Percentiles rank a stretch among this genome's conserved stretches.
Evolutionary conservation across 1,140 invertebrate species (phyloP).

Genomic region (Halictus rubicundus): DNA sequence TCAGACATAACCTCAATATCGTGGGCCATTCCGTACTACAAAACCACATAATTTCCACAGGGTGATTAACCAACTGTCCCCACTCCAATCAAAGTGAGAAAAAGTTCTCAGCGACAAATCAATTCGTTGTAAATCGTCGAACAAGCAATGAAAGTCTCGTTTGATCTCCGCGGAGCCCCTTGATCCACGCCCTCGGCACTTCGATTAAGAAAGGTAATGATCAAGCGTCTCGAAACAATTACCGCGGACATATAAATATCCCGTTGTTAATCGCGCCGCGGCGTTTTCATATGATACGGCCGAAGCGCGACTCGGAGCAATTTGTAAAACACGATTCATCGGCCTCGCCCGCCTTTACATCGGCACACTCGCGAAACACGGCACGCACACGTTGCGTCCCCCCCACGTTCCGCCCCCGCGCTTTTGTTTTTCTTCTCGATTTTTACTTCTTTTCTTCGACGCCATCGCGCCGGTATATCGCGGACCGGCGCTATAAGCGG

Average conservation of each 20-base stretch:
- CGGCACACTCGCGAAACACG: not conserved
- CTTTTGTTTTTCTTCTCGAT: not conserved
- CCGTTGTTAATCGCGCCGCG: not conserved
- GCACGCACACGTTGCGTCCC: not conserved
- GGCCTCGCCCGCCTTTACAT: slow-evolving; percentile 8
- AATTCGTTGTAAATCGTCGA: no score
- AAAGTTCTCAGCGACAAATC: no score
- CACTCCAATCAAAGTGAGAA: no score
- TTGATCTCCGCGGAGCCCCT: no score
- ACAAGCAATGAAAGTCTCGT: no score
- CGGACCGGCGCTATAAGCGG: slow-evolving; percentile 65
- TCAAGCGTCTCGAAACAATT: not conserved
- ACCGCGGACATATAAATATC: not conserved
- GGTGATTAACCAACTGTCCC: no score
- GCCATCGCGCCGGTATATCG: slow-evolving; percentile 29
- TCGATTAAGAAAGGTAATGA: not conserved
- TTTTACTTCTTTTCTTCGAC: not conserved
- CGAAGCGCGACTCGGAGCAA: not conserved
- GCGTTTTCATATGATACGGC: not conserved
- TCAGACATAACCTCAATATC: no score
- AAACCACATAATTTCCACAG: no score
- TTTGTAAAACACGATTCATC: slow-evolving; percentile 42
- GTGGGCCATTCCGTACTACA: no score
- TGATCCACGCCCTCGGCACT: no score
- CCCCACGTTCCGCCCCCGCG: slow-evolving; percentile 3